Base-by-base conservation (phyloP, 2,113 vertebrate species). In the Pterocles burchelli region DNA sequence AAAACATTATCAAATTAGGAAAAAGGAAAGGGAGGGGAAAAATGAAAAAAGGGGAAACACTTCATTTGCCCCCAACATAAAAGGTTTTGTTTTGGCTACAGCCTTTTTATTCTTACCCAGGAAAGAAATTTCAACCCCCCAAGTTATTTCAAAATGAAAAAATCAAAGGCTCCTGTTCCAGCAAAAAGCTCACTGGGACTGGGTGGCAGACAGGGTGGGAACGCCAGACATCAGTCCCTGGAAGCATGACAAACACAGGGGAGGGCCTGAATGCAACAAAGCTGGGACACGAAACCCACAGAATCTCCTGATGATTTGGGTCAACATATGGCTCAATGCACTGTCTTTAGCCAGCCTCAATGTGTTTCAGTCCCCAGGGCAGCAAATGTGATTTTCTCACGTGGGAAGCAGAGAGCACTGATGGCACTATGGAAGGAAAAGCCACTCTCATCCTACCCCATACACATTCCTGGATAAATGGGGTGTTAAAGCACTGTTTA, bases 181-280 rank as follows among this genome's bases (percentile, higher is more conserved):
- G 93, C 89, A 89, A 45, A 73, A 93, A 85, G 70, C 94, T 93
- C 9, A 0, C 61, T 78, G 93, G 94, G 93, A 93, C 89, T 68
- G 92, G 93, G 96, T 97, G 94, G 95, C 94, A 97, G 96, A 96
- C 96, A 81, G 96, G 96, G 93, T 92, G 96, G 94, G 91, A 96
- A 93, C 36, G 58, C 91, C 95, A 97, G 96, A 95, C 95, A 95
- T 55, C 86, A 95, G 93, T 74, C 61, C 65, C 95, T 97, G 96
- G 96, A 95, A 96, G 93, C 65, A 76, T 96, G 94, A 96, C 93
- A 97, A 92, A 68, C 52, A 81, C 73, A 77, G 75, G 94, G 91
- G 89, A 95, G 89, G 85, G 85, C 74, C 93, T 82, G 77, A 96
- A 67, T 0, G 8, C 93, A 85, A 93, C 84, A 95, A 96, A 96